phyloP scores from a whole-genome alignment of 2,797 vertebrate genomes.

The Lagorchestes hirsutus region DNA sequence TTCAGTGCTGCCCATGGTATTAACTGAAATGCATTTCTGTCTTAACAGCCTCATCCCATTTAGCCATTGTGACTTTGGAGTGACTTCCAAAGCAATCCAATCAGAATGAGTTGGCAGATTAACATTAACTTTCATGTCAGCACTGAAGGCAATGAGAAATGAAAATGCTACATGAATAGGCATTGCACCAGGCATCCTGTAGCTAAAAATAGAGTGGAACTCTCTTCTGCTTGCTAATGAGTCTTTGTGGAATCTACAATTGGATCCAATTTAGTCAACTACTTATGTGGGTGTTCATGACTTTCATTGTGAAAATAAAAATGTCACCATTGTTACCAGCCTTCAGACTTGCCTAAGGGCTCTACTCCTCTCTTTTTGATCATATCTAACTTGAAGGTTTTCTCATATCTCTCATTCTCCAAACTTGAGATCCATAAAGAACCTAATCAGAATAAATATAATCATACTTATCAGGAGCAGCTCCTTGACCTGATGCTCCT shows the following conservation, averaged over 20 bases:
- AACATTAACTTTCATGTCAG: slow-evolving; percentile 85
- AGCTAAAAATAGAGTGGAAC: slow-evolving; percentile 66
- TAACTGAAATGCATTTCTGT: slow-evolving; percentile 89
- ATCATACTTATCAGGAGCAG: slow-evolving; percentile 30
- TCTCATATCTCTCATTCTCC: background rate
- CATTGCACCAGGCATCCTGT: slow-evolving; percentile 35
- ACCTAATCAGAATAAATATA: slow-evolving; percentile 44
- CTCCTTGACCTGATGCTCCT: background rate
- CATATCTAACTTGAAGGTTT: slow-evolving; percentile 53
- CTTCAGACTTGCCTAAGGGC: background rate
- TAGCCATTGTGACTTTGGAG: slow-evolving; percentile 87
- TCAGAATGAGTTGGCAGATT: slow-evolving; percentile 86
- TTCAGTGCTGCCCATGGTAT: slow-evolving; percentile 85
- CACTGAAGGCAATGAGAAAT: slow-evolving; percentile 78
- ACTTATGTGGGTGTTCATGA: slow-evolving; percentile 61
- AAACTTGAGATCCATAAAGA: slow-evolving; percentile 21
- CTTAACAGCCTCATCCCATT: slow-evolving; percentile 85
- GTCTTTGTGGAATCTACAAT: slow-evolving; percentile 67
- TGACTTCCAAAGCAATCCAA: slow-evolving; percentile 90
- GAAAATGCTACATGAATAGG: slow-evolving; percentile 63
- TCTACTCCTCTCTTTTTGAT: slow-evolving; percentile 4
- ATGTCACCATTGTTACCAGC: slow-evolving; percentile 1
- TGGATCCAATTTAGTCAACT: slow-evolving; percentile 65
- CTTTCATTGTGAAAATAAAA: slow-evolving; percentile 46
- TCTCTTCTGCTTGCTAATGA: slow-evolving; percentile 65